Conservation (phyloP, 2,113 vertebrate species). For the Bucco capensis region DNA sequence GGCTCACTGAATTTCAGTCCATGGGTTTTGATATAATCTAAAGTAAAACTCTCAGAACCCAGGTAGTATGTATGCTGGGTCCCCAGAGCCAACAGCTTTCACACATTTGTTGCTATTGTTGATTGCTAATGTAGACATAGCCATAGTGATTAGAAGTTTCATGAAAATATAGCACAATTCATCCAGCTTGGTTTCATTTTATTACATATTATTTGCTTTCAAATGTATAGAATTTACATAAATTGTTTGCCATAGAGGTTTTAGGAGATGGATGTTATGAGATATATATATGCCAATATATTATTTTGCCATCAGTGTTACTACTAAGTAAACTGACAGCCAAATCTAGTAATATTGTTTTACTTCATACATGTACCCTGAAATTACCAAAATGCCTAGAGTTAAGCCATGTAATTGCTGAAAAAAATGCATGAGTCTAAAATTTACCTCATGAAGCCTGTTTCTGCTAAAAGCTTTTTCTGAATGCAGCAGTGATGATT, state of each 20-base stretch:
- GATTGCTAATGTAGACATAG: background rate
- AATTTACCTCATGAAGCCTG: background rate
- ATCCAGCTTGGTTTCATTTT: background rate
- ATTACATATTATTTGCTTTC: background rate
- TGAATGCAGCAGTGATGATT: background rate
- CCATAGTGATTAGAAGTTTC: background rate
- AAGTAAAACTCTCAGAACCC: background rate
- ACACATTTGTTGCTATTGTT: background rate
- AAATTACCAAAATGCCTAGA: background rate
- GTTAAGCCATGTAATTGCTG: background rate
- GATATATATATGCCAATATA: background rate
- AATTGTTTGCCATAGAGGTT: background rate
- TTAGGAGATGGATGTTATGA: background rate
- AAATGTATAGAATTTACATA: background rate
- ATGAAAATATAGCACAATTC: background rate
- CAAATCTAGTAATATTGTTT: background rate
- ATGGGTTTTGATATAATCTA: background rate
- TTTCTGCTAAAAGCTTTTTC: conserved; percentile 3
- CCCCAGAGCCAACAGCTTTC: background rate
- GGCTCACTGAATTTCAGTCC: background rate
- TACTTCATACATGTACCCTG: background rate
- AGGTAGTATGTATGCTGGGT: background rate
- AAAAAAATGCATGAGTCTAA: background rate
- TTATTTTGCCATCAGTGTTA: background rate
- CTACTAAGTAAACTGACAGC: background rate